phyloP scores from a whole-genome alignment of 2,113 vertebrate genomes.

The Tachycineta bicolor region DNA sequence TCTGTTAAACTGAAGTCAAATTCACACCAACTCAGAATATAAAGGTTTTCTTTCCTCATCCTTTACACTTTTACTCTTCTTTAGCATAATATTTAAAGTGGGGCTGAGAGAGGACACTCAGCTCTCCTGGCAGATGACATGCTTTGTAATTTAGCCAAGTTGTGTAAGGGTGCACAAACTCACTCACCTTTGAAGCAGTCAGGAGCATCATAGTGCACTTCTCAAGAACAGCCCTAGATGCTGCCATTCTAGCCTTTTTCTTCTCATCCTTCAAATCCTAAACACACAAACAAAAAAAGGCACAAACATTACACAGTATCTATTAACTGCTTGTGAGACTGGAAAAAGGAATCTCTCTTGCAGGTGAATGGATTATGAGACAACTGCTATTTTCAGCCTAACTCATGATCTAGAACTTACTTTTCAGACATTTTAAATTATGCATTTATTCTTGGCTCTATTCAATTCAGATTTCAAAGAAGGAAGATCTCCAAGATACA shows the following conservation, averaged over 20 bases:
- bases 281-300: not conserved
- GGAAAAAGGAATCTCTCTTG: not conserved
- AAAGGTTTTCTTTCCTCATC: not conserved
- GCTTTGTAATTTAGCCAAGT: not conserved
- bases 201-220: constrained; percentile 99
- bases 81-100: not conserved
- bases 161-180: not conserved
- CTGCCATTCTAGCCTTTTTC: constrained; percentile 97
- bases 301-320: not conserved
- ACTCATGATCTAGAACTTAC: not conserved
- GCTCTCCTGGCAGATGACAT: not conserved
- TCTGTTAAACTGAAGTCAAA: not conserved
- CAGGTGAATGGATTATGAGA: not conserved
- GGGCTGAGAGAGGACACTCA: not conserved
- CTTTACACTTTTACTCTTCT: not conserved
- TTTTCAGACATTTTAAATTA: constrained; percentile 6
- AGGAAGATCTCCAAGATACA: not conserved
- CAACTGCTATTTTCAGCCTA: constrained; percentile 18
- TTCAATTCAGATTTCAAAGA: constrained; percentile 5
- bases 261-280: constrained; percentile 99
- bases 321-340: not conserved
- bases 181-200: constrained; percentile 93
- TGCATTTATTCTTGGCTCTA: not conserved
- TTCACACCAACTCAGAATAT: not conserved
- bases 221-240: constrained; percentile 93